Base-by-base conservation (phyloP, 2,797 vertebrate species). In the Adelosebastes latens region DNA sequence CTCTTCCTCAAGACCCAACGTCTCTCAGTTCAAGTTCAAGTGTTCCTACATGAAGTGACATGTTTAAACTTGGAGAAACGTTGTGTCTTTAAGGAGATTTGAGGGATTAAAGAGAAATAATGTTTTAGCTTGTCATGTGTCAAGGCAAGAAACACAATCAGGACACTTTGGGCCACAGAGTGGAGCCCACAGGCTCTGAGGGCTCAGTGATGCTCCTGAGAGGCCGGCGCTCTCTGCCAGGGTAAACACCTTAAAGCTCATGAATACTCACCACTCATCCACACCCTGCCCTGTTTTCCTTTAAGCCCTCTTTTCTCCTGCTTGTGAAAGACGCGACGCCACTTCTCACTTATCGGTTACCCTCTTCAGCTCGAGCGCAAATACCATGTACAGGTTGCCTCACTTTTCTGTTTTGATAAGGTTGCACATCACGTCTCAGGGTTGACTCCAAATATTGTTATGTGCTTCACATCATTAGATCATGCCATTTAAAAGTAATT, bases 251-350 rank as follows among this genome's bases (percentile, higher is more conserved):
- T 49, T 18, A 46, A 12, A 34, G 11, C 62, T 83, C 66, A 72
- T 89, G 73, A 87, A 85, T 83, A 75, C 81, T 42, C 66, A 56
- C 36, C 68, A 69, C 79, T 88, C 83, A 77, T 77, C 68, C 64
- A 67, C 81, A 61, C 55, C 53, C 56, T 31, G 53, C 60, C 69
- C 53, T 77, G 77, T 81, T 90, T 89, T 87, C 68, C 63, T 72
- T 16, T 32, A 73, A 80, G 79, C 68, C 79, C 75, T 77, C 53
- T 83, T 83, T 87, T n/a, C n/a, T n/a, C n/a, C n/a, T n/a, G n/a
- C n/a, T n/a, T n/a, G n/a, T n/a, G n/a, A n/a, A n/a, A n/a, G n/a
- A n/a, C n/a, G n/a, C n/a, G n/a, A n/a, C n/a, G n/a, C n/a, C n/a
- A n/a, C n/a, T n/a, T n/a, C n/a, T n/a, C n/a, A n/a, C n/a, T n/a